Percentiles rank a stretch among this genome's conserved stretches.
Conservation (phyloP, 2,797 vertebrate genomes). For the Oreochromis grahami region DNA sequence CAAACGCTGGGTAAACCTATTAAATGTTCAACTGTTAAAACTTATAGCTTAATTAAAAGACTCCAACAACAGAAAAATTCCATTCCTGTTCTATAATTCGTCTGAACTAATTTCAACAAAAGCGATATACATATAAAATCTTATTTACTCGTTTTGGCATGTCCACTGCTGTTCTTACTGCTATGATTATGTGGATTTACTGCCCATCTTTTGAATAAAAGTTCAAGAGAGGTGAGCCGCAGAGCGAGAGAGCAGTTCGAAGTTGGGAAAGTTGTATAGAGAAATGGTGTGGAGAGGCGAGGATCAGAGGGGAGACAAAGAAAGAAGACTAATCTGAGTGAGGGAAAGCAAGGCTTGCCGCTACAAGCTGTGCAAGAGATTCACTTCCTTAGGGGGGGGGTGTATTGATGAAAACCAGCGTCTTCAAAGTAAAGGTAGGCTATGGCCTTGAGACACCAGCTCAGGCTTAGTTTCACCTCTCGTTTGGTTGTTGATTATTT, state of each 20-base stretch:
- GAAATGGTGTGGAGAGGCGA: background rate
- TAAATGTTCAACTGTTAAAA: background rate
- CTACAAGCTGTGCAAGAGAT: constrained; percentile 22
- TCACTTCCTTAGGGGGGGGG: constrained; percentile 1
- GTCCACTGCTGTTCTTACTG: background rate
- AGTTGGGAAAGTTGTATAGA: background rate
- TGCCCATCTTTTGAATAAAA: background rate
- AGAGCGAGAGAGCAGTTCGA: background rate
- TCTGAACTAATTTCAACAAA: background rate
- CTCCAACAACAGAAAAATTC: background rate
- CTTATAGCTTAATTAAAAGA: background rate
- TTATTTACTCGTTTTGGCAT: background rate
- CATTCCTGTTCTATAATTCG: background rate
- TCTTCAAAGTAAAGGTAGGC: constrained; percentile 37
- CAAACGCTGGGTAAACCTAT: background rate
- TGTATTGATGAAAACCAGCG: constrained; percentile 47
- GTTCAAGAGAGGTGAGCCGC: background rate
- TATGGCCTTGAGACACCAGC: constrained; percentile 37
- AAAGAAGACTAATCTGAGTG: background rate
- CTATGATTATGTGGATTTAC: background rate
- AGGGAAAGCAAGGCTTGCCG: background rate
- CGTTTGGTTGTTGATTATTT: constrained; percentile 44
- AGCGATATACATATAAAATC: background rate
- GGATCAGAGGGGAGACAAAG: background rate
- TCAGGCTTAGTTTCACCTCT: constrained; percentile 4